Evolutionary conservation across 2,113 vertebrate species (phyloP).

Genomic region (Tautogolabrus adspersus): DNA sequence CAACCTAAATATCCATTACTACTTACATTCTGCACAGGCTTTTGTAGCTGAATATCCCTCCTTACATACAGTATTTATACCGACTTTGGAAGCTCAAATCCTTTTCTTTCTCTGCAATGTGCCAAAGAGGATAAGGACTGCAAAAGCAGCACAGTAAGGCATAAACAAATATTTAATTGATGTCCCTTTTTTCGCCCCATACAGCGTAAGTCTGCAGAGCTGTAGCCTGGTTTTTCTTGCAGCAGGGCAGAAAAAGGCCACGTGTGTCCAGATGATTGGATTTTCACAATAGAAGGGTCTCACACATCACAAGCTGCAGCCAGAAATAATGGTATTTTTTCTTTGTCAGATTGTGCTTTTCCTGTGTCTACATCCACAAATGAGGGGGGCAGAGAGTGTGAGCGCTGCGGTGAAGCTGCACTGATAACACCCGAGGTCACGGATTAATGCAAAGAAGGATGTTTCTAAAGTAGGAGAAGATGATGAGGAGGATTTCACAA

Average conservation of each 20-base stretch:
- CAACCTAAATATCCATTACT: constrained; percentile 18
- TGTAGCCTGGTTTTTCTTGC: neutral
- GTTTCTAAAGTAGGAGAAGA: neutral
- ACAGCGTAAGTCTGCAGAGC: constrained; percentile 4
- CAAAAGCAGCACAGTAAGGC: constrained; percentile 11
- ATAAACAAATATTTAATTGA: constrained; percentile 40
- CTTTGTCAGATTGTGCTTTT: neutral
- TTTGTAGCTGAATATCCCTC: constrained; percentile 5
- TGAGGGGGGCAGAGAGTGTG: neutral
- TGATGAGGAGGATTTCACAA: neutral
- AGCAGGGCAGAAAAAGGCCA: neutral
- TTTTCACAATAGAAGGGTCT: constrained; percentile 24
- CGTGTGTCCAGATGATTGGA: constrained; percentile 30
- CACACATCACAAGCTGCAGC: constrained; percentile 4
- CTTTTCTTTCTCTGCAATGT: constrained; percentile 33
- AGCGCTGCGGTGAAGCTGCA: neutral
- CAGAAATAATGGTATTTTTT: constrained; percentile 4
- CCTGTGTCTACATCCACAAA: constrained; percentile 6
- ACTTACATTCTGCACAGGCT: constrained; percentile 13
- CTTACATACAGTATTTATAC: constrained; percentile 27
- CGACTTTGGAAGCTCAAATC: constrained; percentile 43
- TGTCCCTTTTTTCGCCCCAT: constrained; percentile 19
- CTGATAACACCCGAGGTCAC: neutral
- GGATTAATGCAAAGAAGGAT: neutral
- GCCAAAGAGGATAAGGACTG: constrained; percentile 33